Percentiles rank a stretch among this genome's conserved stretches.
Conservation (phyloP, 2,888 invertebrate species). For the Parnassius smintheus region DNA sequence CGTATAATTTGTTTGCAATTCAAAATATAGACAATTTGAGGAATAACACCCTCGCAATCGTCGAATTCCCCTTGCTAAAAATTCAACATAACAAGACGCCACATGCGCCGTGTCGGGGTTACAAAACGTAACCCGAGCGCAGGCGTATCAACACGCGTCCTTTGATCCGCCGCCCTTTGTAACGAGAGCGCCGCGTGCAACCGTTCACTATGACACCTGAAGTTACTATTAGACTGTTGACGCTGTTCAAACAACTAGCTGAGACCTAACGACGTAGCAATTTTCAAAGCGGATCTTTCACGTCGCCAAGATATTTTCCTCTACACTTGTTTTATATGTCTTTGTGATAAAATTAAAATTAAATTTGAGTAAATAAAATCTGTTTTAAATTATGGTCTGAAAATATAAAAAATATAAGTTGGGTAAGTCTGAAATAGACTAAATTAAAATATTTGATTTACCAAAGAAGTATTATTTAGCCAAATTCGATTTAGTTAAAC, state of each 20-base stretch:
- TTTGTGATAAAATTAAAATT: too few relatives aligned
- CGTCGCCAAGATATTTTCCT: too few relatives aligned
- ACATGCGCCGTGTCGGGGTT: conserved; percentile 37
- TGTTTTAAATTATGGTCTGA: too few relatives aligned
- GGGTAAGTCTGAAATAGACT: too few relatives aligned
- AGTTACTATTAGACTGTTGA: conserved; percentile 44
- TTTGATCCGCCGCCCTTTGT: conserved; percentile 45
- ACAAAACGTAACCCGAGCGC: conserved; percentile 29
- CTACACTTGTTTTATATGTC: too few relatives aligned
- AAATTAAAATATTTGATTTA: too few relatives aligned
- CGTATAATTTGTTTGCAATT: not conserved
- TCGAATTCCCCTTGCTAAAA: conserved; percentile 19
- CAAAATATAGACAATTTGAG: not conserved
- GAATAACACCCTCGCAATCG: not conserved
- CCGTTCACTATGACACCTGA: conserved; percentile 47
- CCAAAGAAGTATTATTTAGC: too few relatives aligned
- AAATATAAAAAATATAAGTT: too few relatives aligned
- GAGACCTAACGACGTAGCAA: conserved; percentile 14
- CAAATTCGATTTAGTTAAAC: too few relatives aligned
- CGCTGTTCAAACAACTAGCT: conserved; percentile 28
- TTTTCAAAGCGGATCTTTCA: conserved; percentile 4
- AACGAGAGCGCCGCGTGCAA: conserved; percentile 39
- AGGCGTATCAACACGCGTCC: conserved; percentile 32
- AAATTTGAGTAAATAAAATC: too few relatives aligned
- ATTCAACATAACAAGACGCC: conserved; percentile 33